Base-by-base conservation (phyloP, 2,888 invertebrate species). In the Sminthurinus aureus region DNA sequence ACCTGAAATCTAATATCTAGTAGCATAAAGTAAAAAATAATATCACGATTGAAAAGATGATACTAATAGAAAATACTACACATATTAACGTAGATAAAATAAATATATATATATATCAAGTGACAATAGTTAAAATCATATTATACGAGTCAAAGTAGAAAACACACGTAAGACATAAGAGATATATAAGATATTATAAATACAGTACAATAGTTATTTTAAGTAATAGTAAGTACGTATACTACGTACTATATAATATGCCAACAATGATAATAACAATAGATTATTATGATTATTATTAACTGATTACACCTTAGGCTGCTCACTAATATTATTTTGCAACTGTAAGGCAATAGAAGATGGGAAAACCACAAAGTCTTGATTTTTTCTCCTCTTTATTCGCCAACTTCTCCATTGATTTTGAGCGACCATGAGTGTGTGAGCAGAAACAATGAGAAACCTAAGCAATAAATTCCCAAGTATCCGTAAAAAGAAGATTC, bases 401-500 rank as follows among this genome's bases (percentile, higher is more conserved):
- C 83, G 71, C 79, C 79, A 83, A 0, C 4, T 52, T 79, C 26
- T 71, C 83, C 83, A 83, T 22, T 69, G 51, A 8, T 79, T 64
- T 79, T 83, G 83, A 74, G 73, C 83, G 22, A 79, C 2, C n/a
- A 71, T 69, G 2, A 79, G 15, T 0, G 13, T 73, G 20, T 78
- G 74, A 15, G 79, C 83, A 22, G 18, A 20, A 4, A 15, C 15
- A 15, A 83, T 74, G 66, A 79, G 79, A 26, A 79, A 6, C 51
- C 83, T 52, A 1, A 51, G 73, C 0, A 76, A 26, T 8, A 82
- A 24, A 58, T 83, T 83, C 11, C 64, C 83, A 8, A 78, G 26
- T 18, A 83, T 83, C 64, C 83, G 20, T 4, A 83, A n/a, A 66
- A 83, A 79, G 69, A 83, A 83, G 51, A 83, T 52, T 71, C 79